Conservation (phyloP, 2,113 vertebrate species). For the Calyptomena viridis region DNA sequence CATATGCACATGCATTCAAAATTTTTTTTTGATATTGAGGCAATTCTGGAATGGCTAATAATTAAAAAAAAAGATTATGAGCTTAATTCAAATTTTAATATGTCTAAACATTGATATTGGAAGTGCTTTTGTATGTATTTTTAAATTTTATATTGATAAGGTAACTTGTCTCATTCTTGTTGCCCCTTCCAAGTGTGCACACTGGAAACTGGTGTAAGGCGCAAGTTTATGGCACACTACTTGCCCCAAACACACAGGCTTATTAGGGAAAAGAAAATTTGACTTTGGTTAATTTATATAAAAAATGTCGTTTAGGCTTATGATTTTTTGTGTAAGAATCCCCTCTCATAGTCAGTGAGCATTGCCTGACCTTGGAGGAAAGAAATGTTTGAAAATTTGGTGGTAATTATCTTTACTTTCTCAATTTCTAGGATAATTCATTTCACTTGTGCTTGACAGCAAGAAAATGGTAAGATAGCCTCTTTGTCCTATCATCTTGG, state of each 20-base stretch:
- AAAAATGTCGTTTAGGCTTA: not conserved
- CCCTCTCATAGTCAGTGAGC: not conserved
- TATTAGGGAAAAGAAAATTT: not conserved
- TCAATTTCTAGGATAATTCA: conserved; percentile 61
- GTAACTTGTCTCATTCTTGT: not conserved
- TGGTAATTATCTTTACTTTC: not conserved
- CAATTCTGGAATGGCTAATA: not conserved
- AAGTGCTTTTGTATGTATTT: not conserved
- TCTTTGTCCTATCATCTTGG: not conserved
- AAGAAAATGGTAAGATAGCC: conserved; percentile 72
- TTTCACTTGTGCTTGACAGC: conserved; percentile 72
- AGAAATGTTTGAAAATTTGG: not conserved
- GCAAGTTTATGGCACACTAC: accelerated
- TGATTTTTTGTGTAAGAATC: not conserved
- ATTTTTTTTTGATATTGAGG: not conserved
- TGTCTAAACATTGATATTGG: not conserved
- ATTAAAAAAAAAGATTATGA: not conserved
- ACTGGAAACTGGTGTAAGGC: not conserved
- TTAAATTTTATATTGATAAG: not conserved
- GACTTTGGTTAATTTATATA: not conserved
- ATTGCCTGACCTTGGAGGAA: not conserved
- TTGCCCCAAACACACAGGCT: not conserved
- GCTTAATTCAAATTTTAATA: not conserved
- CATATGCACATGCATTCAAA: not conserved
- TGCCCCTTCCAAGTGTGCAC: not conserved